Evolutionary conservation across 2,113 vertebrate species (phyloP).

Genomic region (Leucoraja erinaceus): DNA sequence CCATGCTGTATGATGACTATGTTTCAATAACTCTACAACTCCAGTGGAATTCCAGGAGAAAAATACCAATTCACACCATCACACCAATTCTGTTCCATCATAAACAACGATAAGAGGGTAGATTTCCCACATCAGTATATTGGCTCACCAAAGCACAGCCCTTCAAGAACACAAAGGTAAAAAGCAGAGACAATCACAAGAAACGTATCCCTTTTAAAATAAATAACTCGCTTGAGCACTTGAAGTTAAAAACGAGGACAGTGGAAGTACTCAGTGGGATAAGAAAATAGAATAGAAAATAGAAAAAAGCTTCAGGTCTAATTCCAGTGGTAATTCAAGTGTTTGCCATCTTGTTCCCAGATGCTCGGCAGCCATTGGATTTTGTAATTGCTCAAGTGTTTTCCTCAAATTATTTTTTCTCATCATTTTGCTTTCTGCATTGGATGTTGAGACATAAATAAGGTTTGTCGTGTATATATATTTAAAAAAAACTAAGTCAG

Average conservation of each 20-base stretch:
- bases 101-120: neutral
- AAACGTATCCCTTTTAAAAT: neutral
- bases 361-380: no score
- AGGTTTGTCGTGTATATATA: neutral
- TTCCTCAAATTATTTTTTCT: neutral
- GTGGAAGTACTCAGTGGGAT: no score
- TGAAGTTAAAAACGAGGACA: no score
- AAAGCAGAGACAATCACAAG: neutral
- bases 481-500: no score
- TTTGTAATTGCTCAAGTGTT: neutral
- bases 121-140: neutral
- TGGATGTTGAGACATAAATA: neutral
- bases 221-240: no score
- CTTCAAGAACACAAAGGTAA: no score
- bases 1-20: no score
- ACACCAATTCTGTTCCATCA: neutral
- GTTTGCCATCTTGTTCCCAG: no score
- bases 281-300: no score
- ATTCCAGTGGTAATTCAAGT: no score
- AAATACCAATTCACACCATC: no score
- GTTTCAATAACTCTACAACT: neutral
- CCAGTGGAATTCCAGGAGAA: neutral
- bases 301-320: no score
- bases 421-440: neutral
- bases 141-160: neutral